phyloP scores from a whole-genome alignment of 2,797 vertebrate genomes.

The Pogoniulus pusillus region DNA sequence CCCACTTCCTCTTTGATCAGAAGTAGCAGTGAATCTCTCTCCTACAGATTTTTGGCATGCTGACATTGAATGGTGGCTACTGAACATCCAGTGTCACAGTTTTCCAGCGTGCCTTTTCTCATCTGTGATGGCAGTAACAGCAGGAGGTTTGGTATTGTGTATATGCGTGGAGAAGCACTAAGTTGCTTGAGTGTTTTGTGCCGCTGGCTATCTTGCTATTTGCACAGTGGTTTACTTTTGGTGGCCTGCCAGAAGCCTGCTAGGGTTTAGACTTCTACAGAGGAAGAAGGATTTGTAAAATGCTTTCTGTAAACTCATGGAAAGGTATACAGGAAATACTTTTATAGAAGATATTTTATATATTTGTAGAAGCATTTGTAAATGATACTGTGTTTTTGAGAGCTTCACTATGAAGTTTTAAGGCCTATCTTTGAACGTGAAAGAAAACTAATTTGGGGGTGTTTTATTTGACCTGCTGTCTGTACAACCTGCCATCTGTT shows the following conservation, averaged over 20 bases:
- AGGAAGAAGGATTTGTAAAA: not conserved
- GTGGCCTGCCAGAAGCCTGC: not conserved
- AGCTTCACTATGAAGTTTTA: not conserved
- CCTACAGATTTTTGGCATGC: not conserved
- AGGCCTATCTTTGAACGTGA: not conserved
- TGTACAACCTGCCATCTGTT: not conserved
- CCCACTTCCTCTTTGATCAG: not conserved
- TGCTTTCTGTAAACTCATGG: not conserved
- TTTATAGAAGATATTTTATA: not conserved
- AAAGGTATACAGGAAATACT: conserved; percentile 2
- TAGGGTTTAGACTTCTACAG: not conserved
- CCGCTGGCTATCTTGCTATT: not conserved
- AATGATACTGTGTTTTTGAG: not conserved
- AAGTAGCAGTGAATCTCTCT: not conserved
- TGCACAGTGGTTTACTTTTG: not conserved
- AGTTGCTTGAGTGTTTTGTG: not conserved
- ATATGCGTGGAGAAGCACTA: not conserved
- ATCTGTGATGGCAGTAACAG: not conserved
- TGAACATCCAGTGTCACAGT: rapidly evolving
- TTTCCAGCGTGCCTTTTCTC: not conserved
- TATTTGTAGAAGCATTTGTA: not conserved
- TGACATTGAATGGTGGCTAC: not conserved
- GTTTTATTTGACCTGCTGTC: not conserved
- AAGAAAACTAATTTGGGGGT: not conserved
- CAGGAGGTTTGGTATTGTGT: not conserved